Base-by-base conservation (phyloP, 2,113 vertebrate genomes). In the Callithrix jacchus region DNA sequence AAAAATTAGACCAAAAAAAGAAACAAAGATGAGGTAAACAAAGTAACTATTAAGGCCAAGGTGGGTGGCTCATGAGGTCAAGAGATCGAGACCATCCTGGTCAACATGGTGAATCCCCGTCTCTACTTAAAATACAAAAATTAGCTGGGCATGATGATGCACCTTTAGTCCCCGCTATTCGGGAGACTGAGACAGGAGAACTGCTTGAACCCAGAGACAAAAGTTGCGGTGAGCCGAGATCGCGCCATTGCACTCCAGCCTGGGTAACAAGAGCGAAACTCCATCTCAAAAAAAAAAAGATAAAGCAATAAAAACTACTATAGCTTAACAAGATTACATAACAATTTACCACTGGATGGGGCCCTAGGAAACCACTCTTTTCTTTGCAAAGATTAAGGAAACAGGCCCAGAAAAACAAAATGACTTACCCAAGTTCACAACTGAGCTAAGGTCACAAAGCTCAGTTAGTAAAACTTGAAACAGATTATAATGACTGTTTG, bases 391-490 rank as follows among this genome's bases (percentile, higher is more conserved):
- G 30, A 70, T 85, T 76, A 77, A 58, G 49, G 68, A 92, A 92
- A 86, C 32, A 89, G 58, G 25, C 35, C 35, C 27, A 42, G 14
- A 90, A 79, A 91, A 93, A 49, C 20, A 66, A 58, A 74, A 66
- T 71, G 18, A 74, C 27, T 71, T 81, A 47, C 7, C 5, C 8
- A 81, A 94, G n/a, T n/a, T 86, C 58, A 86, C 49, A 92, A 56
- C 30, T 58, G 64, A 58, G n/a, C 71, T 61, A 64, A 76, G 66
- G 32, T 47, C 47, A 94, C 66, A 86, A 82, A 89, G 11, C 25
- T 92, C 84, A 52, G 8, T 64, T 35, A 87, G 14, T 86, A 89
- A 86, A 92, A 94, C 49, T 18, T 92, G 47, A 95, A 96, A 89
- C 25, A 68, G 40, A 84, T 16, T 87, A 32, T 7, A 84, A 64